Percentiles rank a stretch among this genome's conserved stretches.
Evolutionary conservation across 2,113 vertebrate species (phyloP).

Genomic region (Rhagologus leucostigma): DNA sequence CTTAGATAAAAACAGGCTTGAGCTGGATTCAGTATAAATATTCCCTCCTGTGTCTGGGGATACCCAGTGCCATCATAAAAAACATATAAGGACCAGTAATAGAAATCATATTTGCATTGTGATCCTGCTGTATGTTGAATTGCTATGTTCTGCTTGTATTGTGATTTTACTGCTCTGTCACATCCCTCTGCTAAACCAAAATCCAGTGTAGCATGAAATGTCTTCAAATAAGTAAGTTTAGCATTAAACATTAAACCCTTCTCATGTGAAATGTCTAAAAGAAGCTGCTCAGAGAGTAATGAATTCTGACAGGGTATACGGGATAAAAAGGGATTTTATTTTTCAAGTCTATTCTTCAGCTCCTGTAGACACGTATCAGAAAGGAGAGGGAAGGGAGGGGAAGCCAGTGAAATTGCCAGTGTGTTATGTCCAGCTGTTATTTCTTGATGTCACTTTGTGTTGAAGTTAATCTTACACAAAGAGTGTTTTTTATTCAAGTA

Average conservation of each 20-base stretch:
- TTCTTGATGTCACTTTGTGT: background rate
- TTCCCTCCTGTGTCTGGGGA: background rate
- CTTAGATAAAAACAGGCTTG: background rate
- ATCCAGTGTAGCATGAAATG: background rate
- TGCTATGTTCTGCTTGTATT: background rate
- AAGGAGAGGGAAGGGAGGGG: background rate
- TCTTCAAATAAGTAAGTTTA: background rate
- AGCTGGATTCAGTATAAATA: background rate
- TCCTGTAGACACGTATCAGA: background rate
- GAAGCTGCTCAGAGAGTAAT: background rate
- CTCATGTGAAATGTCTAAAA: background rate
- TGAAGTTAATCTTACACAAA: background rate
- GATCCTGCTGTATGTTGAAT: background rate
- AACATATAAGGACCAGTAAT: background rate
- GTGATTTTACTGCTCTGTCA: background rate
- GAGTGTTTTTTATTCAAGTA: background rate
- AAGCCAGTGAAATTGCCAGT: background rate
- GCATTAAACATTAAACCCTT: background rate
- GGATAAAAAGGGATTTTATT: background rate
- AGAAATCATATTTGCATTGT: background rate
- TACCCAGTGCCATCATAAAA: background rate
- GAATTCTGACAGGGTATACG: background rate
- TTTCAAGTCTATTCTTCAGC: background rate
- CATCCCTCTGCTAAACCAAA: background rate
- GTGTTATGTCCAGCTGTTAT: background rate